Base-by-base conservation (phyloP, 2,113 vertebrate species). In the Leptobrachium ailaonicum region DNA sequence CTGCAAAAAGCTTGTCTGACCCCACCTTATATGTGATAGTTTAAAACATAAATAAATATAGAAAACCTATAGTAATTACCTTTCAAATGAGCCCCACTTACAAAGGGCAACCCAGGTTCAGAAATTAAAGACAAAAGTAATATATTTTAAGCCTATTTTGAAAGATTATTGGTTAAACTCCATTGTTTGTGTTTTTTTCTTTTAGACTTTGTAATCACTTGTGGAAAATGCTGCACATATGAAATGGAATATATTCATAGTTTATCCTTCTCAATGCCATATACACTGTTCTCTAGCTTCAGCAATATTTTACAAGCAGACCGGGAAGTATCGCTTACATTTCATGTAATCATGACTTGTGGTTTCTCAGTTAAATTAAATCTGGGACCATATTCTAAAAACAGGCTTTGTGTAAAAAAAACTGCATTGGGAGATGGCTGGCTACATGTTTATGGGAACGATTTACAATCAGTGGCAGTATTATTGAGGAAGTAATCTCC, bases 401-500 rank as follows among this genome's bases (percentile, higher is more conserved):
- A 68, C 66, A 75, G 40, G 64, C 54, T 80, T 74, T 67, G n/a
- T 67, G 67, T 79, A 88, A 73, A 88, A 73, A 68, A 85, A 82
- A 83, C 79, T 82, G 62, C 89, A 76, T 88, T 90, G 88, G 85
- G 82, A 86, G 88, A 90, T 85, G 80, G 86, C 73, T 81, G 81
- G 83, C 80, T 53, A 87, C 83, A 77, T 87, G 84, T 89, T 88
- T 86, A 87, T 80, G 85, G 79, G 84, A 87, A 86, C 81, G 88
- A 87, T 88, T 93, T 92, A 92, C 91, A 90, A 89, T 83, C 83
- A 89, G 82, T 87, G 91, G 86, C 88, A 87, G 87, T 87, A 86
- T 90, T 92, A 90, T 86, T 88, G 85, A 88, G 91, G 92, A 93
- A 93, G 90, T 64, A 83, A 89, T 90, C 84, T 90, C 89, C 90